phyloP scores from a whole-genome alignment of 2,113 vertebrate species.

The Lepisosteus oculatus region DNA sequence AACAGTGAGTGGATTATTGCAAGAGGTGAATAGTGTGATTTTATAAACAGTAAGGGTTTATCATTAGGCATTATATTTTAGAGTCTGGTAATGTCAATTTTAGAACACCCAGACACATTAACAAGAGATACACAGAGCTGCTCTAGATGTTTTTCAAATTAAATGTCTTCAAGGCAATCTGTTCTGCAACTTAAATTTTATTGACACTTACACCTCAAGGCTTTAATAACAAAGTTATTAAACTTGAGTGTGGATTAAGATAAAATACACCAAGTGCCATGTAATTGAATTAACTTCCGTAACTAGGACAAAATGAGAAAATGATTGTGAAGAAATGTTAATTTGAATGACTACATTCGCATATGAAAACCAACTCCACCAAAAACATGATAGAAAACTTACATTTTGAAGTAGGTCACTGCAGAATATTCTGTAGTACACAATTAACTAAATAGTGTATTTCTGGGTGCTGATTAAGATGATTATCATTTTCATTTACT shows the following conservation, averaged over 20 bases:
- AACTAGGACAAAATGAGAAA: too few relatives aligned
- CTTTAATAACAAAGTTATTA: slow-evolving; percentile 12
- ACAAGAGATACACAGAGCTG: background rate
- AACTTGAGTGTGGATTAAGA: background rate
- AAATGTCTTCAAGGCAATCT: background rate
- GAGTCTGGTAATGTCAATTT: slow-evolving; percentile 6
- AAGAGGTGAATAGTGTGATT: background rate
- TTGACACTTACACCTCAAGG: too few relatives aligned
- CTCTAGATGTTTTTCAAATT: slow-evolving; percentile 1
- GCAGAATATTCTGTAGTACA: too few relatives aligned
- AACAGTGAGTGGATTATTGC: background rate
- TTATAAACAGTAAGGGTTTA: background rate
- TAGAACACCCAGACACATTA: background rate
- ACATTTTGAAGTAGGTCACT: too few relatives aligned
- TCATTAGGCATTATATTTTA: background rate
- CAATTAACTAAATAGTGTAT: too few relatives aligned
- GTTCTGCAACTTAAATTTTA: too few relatives aligned
- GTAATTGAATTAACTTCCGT: background rate
- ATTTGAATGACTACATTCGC: too few relatives aligned
- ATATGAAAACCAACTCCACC: too few relatives aligned
- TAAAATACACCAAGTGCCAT: slow-evolving; percentile 1
- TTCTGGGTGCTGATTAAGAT: too few relatives aligned
- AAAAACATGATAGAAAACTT: too few relatives aligned
- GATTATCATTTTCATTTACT: too few relatives aligned
- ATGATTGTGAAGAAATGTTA: too few relatives aligned